Base-by-base conservation (phyloP, 2,797 vertebrate genomes). In the Sandelia bainsii region DNA sequence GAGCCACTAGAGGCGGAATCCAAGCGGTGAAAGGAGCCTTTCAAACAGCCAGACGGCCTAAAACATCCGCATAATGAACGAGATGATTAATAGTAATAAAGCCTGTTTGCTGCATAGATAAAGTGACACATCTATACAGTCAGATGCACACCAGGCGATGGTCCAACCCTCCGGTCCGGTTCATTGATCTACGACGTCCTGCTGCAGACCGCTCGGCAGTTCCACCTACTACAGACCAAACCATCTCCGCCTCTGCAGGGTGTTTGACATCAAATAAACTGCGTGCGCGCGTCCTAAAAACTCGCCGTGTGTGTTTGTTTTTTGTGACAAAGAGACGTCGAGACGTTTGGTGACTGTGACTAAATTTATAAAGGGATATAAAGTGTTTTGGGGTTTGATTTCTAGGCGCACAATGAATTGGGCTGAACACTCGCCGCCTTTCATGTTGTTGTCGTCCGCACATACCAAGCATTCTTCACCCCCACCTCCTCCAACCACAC, bases 181-280 rank as follows among this genome's bases (percentile, higher is more conserved):
- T 96, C 94, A 95, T 95, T 96, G 94, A 96, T 96, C 94, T 94
- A 89, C 91, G 92, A 89, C 91, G 93, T 94, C 93, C 93, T 92
- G 87, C 88, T 91, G 92, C 91, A 93, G 93, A 92, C 92, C 91
- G 92, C 92, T 93, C 92, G 82, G 63, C 88, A 87, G 94, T 93
- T 94, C 94, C 94, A 94, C 95, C 95, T 95, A 94, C 94, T 93
- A 93, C 81, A 90, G 95, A 92, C 87, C 67, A 69, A 90, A 90
- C 94, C 93, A 95, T 91, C 56, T 83, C 49, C 63, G 69, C 75
- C 70, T 56, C 75, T 51, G 72, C 59, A 58, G 91, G 93, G 81
- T 77, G 67, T 46, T 58, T 5, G 22, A 25, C 60, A 39, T 75
- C 53, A 62, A 39, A 68, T 45, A 16, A 76, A 73, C 60, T 57